A percentile compares a stretch with the other conserved stretches of the same genome.
Evolutionary conservation across 2,888 invertebrate species (phyloP).

Genomic region (Stegana nigrithorax): DNA sequence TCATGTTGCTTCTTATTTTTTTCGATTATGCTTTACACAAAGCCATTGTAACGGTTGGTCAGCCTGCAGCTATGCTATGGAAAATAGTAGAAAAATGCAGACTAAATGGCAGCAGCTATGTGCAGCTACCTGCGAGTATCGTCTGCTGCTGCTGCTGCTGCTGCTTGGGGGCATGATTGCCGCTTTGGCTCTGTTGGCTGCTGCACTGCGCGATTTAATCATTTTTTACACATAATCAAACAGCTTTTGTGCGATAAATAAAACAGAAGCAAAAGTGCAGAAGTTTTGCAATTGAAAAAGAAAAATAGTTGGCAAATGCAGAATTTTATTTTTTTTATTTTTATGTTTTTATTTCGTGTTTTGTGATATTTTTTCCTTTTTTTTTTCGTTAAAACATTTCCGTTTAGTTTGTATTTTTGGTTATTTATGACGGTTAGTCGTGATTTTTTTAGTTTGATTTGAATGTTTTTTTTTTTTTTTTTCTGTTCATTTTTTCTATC

Average conservation of each 20-base stretch:
- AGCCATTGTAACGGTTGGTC: too few species aligned
- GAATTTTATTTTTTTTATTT: conserved; percentile 21
- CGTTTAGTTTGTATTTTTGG: conserved; percentile 51
- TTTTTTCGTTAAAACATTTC: conserved; percentile 46
- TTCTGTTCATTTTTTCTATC: conserved; percentile 26
- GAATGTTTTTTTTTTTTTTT: not conserved
- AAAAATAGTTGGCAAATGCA: conserved; percentile 52
- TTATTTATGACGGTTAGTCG: conserved; percentile 52
- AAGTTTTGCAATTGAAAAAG: conserved; percentile 28
- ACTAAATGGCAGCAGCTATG: too few species aligned
- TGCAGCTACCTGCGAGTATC: not conserved
- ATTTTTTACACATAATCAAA: conserved; percentile 53
- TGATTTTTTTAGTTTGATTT: conserved; percentile 2
- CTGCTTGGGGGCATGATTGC: not conserved
- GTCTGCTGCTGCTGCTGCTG: not conserved
- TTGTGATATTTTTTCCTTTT: conserved; percentile 5
- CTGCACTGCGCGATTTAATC: conserved; percentile 11
- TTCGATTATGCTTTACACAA: not conserved
- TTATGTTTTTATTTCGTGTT: conserved; percentile 4
- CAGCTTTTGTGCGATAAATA: conserved; percentile 44
- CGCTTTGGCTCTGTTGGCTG: not conserved
- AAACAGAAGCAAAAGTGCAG: conserved; percentile 11
- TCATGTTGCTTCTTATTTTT: not conserved
- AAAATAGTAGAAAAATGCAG: too few species aligned
- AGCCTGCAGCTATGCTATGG: conserved; percentile 1